These are phyloP conservation scores for Buathra laborator DNA, from an alignment of 2,888 invertebrate species.

Conservation along the genomic window DNA sequence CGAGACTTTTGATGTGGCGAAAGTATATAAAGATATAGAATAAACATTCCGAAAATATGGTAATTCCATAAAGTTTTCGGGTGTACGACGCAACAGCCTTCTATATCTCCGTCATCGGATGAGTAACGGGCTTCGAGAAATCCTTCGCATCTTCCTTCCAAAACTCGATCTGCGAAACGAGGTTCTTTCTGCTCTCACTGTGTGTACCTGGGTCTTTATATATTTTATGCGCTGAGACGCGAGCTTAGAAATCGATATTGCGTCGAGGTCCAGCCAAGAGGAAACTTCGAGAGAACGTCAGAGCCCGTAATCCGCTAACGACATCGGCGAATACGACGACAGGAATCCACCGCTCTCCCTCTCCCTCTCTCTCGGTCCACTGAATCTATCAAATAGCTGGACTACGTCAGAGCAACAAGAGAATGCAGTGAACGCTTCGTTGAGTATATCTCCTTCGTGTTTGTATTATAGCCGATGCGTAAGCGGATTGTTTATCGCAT, in stretches of 20 bases:
- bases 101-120: neutral
- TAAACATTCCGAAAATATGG: slow-evolving; percentile 12
- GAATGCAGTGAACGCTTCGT: slow-evolving; percentile 17
- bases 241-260: slow-evolving; percentile 50
- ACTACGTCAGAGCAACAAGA: slow-evolving; percentile 12
- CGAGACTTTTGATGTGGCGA: slow-evolving; percentile 13
- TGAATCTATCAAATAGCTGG: slow-evolving; percentile 3
- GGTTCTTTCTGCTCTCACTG: neutral
- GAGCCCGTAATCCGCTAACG: neutral
- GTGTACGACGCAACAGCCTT: neutral
- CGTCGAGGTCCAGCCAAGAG: slow-evolving; percentile 24
- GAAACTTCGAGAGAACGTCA: slow-evolving; percentile 26
- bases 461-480: slow-evolving; percentile 57
- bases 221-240: slow-evolving; percentile 20
- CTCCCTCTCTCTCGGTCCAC: slow-evolving; percentile 3
- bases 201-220: neutral
- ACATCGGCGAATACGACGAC: neutral
- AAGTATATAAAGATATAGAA: neutral
- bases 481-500: slow-evolving; percentile 67
- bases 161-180: neutral
- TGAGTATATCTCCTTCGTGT: neutral
- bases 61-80: slow-evolving; percentile 24
- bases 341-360: slow-evolving; percentile 11
- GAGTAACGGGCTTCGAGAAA: neutral
- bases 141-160: slow-evolving; percentile 11